Evolutionary conservation across 2,888 invertebrate genomes (phyloP), one percentile per base, ranked within the genome.

Genomic region (Xanthorhoe designata): DNA sequence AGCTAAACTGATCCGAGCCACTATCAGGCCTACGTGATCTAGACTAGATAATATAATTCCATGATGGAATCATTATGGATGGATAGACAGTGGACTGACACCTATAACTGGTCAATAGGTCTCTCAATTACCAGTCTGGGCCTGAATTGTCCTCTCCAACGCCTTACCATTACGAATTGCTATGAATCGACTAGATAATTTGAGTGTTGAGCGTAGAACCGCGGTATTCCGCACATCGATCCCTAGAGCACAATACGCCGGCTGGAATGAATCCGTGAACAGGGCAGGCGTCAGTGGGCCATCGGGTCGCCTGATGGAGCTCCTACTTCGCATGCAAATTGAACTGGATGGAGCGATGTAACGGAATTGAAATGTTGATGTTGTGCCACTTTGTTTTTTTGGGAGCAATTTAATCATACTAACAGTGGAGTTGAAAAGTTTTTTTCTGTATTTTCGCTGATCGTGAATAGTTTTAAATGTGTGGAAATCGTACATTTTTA

Each of bases 361-460:
- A 54, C 61, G 35, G 64, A 68, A 68, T 68, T 68, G 68, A 68
- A 68, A 68, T 64, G 68, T 64, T 68, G 63, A 67, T 67, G 67
- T 68, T 68, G 32, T 58, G 61, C 24, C 54, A 64, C 50, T 64
- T 63, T 68, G 57, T 64, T 64, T 68, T 54, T 63, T 52, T 59
- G 38, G 29, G 66, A 13, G 18, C 51, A 61, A 57, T 61, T 61
- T 68, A 53, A 61, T 64, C 67, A 68, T 57, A 64, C 60, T 68
- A 57, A 68, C 64, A 50, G 53, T 45, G 47, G 35, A 63, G 58
- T 61, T 58, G 57, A 58, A 61, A 66, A 61, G 57, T 60, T 58
- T 62, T 58, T 51, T 38, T 51, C 18, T 51, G 24, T 24, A 24
- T 24, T 24, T 32, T 53, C 52, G 17, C 4, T 24, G 24, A 24